phyloP scores from a whole-genome alignment of 2,797 vertebrate genomes.

The Protonibea diacanthus region DNA sequence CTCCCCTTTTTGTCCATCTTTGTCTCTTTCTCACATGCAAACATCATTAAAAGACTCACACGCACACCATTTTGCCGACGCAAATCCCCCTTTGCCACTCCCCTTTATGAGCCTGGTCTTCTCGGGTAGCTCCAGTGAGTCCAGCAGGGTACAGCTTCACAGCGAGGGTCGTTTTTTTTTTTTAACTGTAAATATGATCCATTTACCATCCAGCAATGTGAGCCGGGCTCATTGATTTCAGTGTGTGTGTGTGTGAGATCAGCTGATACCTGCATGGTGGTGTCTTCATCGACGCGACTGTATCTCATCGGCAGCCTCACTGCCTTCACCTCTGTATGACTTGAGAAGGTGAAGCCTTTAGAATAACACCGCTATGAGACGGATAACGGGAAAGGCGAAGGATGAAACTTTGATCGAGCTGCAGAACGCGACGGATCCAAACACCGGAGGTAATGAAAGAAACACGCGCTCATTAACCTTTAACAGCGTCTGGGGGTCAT shows the following conservation, averaged over 20 bases:
- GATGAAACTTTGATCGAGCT: constrained; percentile 88
- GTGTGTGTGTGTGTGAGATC: neutral
- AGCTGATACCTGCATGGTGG: constrained; percentile 4
- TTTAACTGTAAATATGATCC: constrained; percentile 16
- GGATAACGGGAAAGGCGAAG: constrained; percentile 82
- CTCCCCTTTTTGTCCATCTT: neutral
- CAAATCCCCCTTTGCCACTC: constrained; percentile 39
- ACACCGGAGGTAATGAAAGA: constrained; percentile 74
- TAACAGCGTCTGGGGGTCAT: neutral
- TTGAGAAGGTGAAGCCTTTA: constrained; percentile 43
- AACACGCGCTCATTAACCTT: neutral
- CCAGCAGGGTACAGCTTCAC: constrained; percentile 37
- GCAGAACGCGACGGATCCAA: constrained; percentile 73
- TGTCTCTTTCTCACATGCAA: neutral
- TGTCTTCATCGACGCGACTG: constrained; percentile 5
- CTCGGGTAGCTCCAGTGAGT: constrained; percentile 22
- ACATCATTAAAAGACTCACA: neutral
- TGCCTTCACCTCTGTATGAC: neutral
- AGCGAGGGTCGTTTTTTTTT: neutral
- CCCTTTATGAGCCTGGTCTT: constrained; percentile 65
- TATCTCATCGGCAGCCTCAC: constrained; percentile 22
- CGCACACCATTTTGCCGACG: constrained; percentile 55
- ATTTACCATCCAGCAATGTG: neutral
- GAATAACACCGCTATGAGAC: constrained; percentile 75
- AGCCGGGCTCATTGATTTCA: constrained; percentile 13